phyloP scores from a whole-genome alignment of 2,797 vertebrate genomes.

The Cygnus olor region DNA sequence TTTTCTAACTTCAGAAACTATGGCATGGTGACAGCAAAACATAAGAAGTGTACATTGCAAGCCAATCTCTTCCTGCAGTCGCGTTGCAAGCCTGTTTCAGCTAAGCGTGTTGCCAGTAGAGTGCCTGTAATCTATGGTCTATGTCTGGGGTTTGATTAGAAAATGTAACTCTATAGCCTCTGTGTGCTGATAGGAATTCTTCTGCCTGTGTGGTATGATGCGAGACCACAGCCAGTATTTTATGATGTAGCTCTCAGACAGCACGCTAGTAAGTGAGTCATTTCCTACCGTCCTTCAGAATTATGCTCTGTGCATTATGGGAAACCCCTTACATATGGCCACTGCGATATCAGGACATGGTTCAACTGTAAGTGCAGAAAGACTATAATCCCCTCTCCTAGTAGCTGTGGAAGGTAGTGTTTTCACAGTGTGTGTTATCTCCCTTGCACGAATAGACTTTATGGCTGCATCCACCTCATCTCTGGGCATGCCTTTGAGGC shows the following conservation, averaged over 20 bases:
- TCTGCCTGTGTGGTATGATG: not conserved
- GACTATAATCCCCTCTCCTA: not conserved
- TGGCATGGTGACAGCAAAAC: not conserved
- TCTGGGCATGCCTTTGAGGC: not conserved
- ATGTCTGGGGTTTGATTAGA: conserved; percentile 1
- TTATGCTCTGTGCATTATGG: not conserved
- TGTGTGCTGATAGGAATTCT: conserved; percentile 34
- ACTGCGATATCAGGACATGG: not conserved
- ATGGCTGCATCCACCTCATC: not conserved
- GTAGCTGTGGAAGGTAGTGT: not conserved
- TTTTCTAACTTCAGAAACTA: not conserved
- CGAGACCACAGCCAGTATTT: conserved; percentile 19
- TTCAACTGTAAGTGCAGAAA: not conserved
- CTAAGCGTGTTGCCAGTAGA: not conserved
- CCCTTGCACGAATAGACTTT: not conserved
- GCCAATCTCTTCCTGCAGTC: not conserved
- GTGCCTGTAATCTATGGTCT: not conserved
- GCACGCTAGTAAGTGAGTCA: conserved; percentile 19
- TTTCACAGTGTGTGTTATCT: not conserved
- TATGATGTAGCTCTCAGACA: not conserved
- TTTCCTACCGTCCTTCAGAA: conserved; percentile 27
- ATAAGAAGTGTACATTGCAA: not conserved
- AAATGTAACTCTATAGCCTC: conserved; percentile 41
- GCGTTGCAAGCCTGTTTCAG: not conserved
- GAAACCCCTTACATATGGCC: not conserved